phyloP scores from a whole-genome alignment of 2,888 invertebrate genomes.

The Leistus spinibarbis region DNA sequence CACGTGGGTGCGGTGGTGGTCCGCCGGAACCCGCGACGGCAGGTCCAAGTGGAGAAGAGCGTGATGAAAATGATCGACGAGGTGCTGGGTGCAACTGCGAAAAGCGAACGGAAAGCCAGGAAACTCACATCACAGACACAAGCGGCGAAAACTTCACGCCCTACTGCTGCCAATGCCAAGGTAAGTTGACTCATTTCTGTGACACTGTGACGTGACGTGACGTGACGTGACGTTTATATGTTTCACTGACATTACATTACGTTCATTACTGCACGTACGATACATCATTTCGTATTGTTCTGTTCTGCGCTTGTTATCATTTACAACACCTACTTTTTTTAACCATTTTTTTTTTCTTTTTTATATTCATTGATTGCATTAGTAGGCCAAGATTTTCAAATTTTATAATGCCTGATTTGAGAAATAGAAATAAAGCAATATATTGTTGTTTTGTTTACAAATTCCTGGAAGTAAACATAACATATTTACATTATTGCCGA shows the following conservation, averaged over 20 bases:
- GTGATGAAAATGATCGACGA: conserved; percentile 22
- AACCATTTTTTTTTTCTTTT: no score
- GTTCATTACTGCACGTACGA: neutral
- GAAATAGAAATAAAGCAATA: no score
- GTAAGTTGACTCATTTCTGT: conserved; percentile 8
- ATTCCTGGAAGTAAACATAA: no score
- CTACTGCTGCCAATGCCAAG: conserved; percentile 13
- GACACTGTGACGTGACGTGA: neutral
- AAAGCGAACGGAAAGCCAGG: conserved; percentile 16
- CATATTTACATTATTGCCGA: no score
- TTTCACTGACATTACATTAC: neutral
- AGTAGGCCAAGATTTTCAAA: no score
- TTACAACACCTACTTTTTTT: neutral
- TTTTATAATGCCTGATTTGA: no score
- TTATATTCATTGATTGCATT: no score
- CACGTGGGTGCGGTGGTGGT: conserved; percentile 15
- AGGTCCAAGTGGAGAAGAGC: conserved; percentile 43
- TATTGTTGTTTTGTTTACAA: no score
- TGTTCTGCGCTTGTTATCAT: neutral
- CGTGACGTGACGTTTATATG: no score
- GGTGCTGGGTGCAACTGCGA: conserved; percentile 12
- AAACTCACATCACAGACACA: neutral
- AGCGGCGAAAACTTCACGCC: neutral
- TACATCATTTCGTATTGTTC: neutral
- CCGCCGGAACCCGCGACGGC: conserved; percentile 46